Percentiles rank a stretch among this genome's conserved stretches.
These are phyloP conservation scores for Australoheros scitulus DNA, from an alignment of 2,113 vertebrate species.

Conservation along the genomic window DNA sequence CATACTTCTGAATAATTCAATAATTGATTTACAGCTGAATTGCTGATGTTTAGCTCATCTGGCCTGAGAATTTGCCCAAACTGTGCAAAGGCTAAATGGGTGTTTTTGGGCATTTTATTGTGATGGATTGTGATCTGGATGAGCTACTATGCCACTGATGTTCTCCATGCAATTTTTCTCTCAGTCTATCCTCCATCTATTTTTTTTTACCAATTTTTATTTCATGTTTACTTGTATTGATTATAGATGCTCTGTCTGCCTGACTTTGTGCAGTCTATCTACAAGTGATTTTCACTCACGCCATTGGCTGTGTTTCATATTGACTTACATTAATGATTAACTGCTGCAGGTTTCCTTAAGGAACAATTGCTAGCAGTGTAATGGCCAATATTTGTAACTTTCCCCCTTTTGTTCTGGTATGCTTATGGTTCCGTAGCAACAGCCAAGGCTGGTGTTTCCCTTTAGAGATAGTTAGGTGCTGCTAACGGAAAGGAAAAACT, in stretches of 20 bases:
- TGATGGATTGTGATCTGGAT: not conserved
- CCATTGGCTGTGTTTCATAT: slow-evolving; percentile 5
- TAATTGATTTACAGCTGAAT: not conserved
- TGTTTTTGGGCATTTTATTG: not conserved
- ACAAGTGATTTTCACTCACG: slow-evolving; percentile 6
- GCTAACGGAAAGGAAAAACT: slow-evolving; percentile 2
- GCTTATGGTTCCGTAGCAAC: not conserved
- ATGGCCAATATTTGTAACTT: slow-evolving; percentile 2
- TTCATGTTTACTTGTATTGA: slow-evolving; percentile 35
- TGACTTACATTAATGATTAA: not conserved
- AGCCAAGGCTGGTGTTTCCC: not conserved
- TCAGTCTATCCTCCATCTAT: not conserved
- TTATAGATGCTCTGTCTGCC: slow-evolving; percentile 16
- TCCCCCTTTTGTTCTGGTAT: not conserved
- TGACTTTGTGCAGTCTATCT: slow-evolving; percentile 11
- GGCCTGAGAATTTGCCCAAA: not conserved
- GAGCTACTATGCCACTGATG: not conserved
- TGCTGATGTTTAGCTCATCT: not conserved
- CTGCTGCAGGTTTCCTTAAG: slow-evolving; percentile 11
- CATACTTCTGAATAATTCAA: not conserved
- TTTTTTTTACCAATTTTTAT: slow-evolving; percentile 4
- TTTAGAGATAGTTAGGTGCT: slow-evolving; percentile 10
- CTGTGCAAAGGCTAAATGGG: not conserved
- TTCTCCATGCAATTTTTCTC: not conserved
- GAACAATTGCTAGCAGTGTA: not conserved